Evolutionary conservation across 35 echinoderm and acorn worm genomes (phyloP), one percentile per base, ranked within the genome.

Genomic region (Diadema setosum): DNA sequence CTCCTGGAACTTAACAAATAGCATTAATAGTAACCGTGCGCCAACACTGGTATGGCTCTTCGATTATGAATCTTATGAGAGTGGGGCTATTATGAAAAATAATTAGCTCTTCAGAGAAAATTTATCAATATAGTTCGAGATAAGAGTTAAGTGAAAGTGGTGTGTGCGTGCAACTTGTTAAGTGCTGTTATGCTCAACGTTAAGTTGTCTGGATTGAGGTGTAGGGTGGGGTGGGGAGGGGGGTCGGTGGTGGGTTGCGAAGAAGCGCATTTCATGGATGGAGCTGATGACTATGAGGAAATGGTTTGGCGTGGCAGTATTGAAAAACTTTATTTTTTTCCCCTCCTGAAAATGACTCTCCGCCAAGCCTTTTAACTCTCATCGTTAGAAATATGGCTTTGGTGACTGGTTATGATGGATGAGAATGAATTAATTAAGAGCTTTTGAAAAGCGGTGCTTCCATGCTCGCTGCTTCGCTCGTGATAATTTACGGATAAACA

Each of bases 111-210:
- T 30, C 63, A 34, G 63, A 8, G 30, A 67, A 67, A 67, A 67
- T 33, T 67, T 67, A 67, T 67, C 63, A 67, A 67, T 67, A 67
- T 67, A 67, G 30, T 33, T 67, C 27, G 63, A 67, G 63, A 67
- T 67, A 11, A 34, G 11, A 67, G 63, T 67, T 67, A 67, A 67
- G 63, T 67, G 63, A 67, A 8, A 34, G 63, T 34, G 63, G 37
- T 67, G 63, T n/a, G 63, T 67, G 30, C 63, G 63, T 67, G 63
- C 37, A 67, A 67, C 63, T 67, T 67, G 63, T 67, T 67, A 67
- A 67, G 63, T 67, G 63, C 63, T 34, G 63, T 33, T 67, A 34
- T 34, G 63, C 24, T 26, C 63, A 67, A 8, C 3, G 6, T 27
- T 26, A 67, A 34, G 27, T 67, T 67, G 37, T 67, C n/a, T n/a